A percentile compares a stretch with the other conserved stretches of the same genome.
phyloP scores from a whole-genome alignment of 2,888 invertebrate species.

The Rhabditoides inermis region DNA sequence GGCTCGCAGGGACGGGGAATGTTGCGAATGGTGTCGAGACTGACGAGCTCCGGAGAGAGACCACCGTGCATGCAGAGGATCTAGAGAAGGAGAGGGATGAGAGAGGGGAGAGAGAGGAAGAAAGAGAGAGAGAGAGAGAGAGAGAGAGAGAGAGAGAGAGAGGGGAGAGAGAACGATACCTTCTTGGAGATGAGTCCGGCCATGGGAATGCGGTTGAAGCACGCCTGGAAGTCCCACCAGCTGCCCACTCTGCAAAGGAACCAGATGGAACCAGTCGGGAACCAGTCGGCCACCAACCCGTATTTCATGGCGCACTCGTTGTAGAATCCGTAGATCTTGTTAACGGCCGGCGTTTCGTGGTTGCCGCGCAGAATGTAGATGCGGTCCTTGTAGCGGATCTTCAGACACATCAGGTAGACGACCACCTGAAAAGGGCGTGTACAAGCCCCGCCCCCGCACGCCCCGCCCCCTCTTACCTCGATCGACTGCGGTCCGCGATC shows the following conservation, averaged over 20 bases:
- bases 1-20: constrained; percentile 39
- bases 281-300: constrained; percentile 13
- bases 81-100: constrained; percentile 2
- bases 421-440: constrained; percentile 16
- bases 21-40: constrained; percentile 30
- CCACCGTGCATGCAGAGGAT: constrained; percentile 46
- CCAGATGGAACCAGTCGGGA: not conserved
- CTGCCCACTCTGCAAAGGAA: constrained; percentile 24
- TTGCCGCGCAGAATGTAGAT: constrained; percentile 41
- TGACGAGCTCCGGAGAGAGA: constrained; percentile 34
- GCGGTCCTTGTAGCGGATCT: constrained; percentile 36
- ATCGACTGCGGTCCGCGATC: constrained; percentile 44
- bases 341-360: constrained; percentile 44
- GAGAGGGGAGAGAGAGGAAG: not conserved
- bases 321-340: constrained; percentile 45
- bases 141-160: not conserved
- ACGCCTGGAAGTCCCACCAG: constrained; percentile 44
- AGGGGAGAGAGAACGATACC: not conserved
- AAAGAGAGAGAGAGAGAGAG: too few species aligned
- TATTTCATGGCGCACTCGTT: constrained; percentile 35
- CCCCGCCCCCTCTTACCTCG: constrained; percentile 13
- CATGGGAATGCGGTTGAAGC: constrained; percentile 44
- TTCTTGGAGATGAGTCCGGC: constrained; percentile 39
- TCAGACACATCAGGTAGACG: constrained; percentile 35
- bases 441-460: not conserved